A percentile compares a stretch with the other conserved stretches of the same genome.
phyloP scores from a whole-genome alignment of 2,113 vertebrate species.

The Reinhardtius hippoglossoides region DNA sequence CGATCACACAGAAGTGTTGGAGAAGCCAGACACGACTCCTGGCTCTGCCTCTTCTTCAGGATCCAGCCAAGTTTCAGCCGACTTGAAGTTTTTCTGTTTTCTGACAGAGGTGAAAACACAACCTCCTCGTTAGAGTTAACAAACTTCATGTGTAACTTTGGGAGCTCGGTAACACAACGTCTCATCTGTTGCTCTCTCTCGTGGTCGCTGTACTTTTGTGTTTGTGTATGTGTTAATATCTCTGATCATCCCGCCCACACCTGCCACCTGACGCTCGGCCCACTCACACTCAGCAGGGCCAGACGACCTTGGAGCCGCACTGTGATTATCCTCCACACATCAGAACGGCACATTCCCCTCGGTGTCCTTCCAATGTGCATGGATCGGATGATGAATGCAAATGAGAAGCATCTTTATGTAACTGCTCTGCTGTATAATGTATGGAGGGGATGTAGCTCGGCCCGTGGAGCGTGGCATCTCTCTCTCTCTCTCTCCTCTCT shows the following conservation, averaged over 20 bases:
- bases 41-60: too few species aligned
- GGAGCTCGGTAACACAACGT: neutral
- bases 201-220: too few species aligned
- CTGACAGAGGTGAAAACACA: too few species aligned
- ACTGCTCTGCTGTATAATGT: constrained; percentile 42
- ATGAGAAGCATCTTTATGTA: constrained; percentile 53
- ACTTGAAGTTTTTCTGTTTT: too few species aligned
- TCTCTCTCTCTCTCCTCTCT: too few species aligned
- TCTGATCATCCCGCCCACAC: constrained; percentile 24
- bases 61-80: too few species aligned
- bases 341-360: neutral
- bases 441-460: neutral
- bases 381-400: constrained; percentile 37
- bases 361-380: constrained; percentile 1
- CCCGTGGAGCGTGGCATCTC: too few species aligned
- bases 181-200: neutral
- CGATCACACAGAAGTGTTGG: too few species aligned
- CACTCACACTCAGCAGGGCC: constrained; percentile 3
- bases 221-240: too few species aligned
- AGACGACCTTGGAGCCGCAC: neutral
- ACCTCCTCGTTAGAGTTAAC: too few species aligned
- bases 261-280: constrained; percentile 19
- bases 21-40: too few species aligned
- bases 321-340: constrained; percentile 27
- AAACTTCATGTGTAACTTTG: too few species aligned